Percentiles rank a stretch among this genome's conserved stretches.
Evolutionary conservation across 2,797 vertebrate species (phyloP).

Genomic region (Rhodeus uyekii): DNA sequence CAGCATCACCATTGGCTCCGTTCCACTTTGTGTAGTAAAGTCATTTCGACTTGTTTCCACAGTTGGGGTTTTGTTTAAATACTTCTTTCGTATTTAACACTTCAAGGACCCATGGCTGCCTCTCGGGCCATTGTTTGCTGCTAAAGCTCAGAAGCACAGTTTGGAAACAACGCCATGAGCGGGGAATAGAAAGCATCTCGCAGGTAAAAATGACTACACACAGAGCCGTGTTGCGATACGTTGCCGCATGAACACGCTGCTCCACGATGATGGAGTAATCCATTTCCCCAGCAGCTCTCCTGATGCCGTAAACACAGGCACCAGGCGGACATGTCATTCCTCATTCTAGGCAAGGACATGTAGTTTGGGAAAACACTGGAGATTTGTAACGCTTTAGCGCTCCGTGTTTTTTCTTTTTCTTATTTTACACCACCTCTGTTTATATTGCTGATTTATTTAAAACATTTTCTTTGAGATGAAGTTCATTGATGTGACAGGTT

Average conservation of each 20-base stretch:
- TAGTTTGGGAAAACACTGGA: slow-evolving; percentile 67
- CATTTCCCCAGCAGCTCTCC: slow-evolving; percentile 78
- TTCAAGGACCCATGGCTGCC: background rate
- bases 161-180: slow-evolving; percentile 17
- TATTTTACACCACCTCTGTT: slow-evolving; percentile 70
- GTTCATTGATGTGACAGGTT: slow-evolving; percentile 75
- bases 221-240: slow-evolving; percentile 75
- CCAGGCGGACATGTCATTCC: slow-evolving; percentile 75
- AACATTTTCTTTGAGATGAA: slow-evolving; percentile 74
- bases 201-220: slow-evolving; percentile 81
- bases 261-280: slow-evolving; percentile 79
- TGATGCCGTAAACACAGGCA: slow-evolving; percentile 82
- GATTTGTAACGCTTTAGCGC: slow-evolving; percentile 79
- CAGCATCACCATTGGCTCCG: background rate
- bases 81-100: background rate
- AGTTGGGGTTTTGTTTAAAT: slow-evolving; percentile 27
- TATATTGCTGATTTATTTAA: slow-evolving; percentile 80
- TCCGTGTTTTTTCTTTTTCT: slow-evolving; percentile 59
- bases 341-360: slow-evolving; percentile 63
- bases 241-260: slow-evolving; percentile 66
- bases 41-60: slow-evolving; percentile 12
- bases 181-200: slow-evolving; percentile 64
- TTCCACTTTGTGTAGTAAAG: slow-evolving; percentile 37
- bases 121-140: slow-evolving; percentile 23
- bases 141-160: slow-evolving; percentile 28